Base-by-base conservation (phyloP, 30 jellyfish, hydroid and myxozoan species). In the Catostylus mosaicus region DNA sequence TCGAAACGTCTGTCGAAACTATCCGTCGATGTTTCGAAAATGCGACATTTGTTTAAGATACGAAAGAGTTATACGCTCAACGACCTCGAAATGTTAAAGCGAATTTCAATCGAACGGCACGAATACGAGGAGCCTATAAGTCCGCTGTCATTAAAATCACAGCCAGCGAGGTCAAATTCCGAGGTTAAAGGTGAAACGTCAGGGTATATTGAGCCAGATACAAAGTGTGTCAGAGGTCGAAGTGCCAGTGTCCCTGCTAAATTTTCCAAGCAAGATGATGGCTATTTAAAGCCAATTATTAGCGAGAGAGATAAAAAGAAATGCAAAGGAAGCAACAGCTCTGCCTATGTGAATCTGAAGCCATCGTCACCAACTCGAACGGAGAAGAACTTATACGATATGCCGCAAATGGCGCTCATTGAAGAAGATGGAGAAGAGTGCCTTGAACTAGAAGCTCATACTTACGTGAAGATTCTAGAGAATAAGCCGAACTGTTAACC, bases 241-340 rank as follows among this genome's bases (percentile, higher is more conserved):
- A 80, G 90, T 67, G 83, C 90, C 11, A 80, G 90, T 27, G 90
- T 80, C 1, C 90, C 90, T 16, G 83, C 90, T 11, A 80, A 80
- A 34, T 43, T 80, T 14, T 11, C 77, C 2, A 31, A 50, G 24
- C 84, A 67, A 54, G 82, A 67, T 0, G 67, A 65, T 33, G 52
- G 68, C 12, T 80, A 80, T 66, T 54, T 80, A 24, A 66, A 80
- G 77, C 90, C 90, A 30, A 77, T 80, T 47, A n/a, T 52, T 14
- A 51, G 77, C 24, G 84, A 69, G 12, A 80, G 67, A 38, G 90
- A 67, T 20, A 65, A 69, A 56, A 78, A 64, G 66, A 80, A 80
- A 54, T 43, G 81, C 37, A 27, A 72, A 2, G 64, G 73, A 19
- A 50, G 77, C 32, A 62, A 52, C 11, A 31, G 56, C 26, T 50